A percentile compares a stretch with the other conserved stretches of the same genome.
Conservation (phyloP, 2,888 invertebrate genomes). For the Eristalinus sepulchralis region DNA sequence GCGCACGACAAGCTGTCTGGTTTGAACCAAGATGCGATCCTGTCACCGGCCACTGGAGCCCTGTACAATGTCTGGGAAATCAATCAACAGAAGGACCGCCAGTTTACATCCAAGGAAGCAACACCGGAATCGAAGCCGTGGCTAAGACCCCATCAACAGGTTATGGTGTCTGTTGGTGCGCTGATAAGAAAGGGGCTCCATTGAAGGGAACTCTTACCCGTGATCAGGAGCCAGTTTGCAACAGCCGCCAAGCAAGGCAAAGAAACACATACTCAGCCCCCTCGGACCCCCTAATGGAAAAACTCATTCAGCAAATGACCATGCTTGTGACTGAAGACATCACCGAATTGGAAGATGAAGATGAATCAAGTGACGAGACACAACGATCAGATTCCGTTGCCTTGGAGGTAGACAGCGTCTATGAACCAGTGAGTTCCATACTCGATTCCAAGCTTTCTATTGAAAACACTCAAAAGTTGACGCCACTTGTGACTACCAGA, state of each 20-base stretch:
- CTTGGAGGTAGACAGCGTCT: conserved; percentile 77
- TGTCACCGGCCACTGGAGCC: conserved; percentile 88
- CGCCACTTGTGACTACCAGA: conserved; percentile 78
- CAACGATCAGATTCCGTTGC: conserved; percentile 77
- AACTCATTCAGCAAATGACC: conserved; percentile 86
- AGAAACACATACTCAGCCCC: conserved; percentile 80
- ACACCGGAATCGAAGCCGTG: conserved; percentile 35
- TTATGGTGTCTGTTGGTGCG: conserved; percentile 93
- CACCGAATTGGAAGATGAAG: conserved; percentile 72
- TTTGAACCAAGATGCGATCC: conserved; percentile 90
- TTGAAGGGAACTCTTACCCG: conserved; percentile 90
- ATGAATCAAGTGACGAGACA: conserved; percentile 16
- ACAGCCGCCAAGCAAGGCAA: conserved; percentile 89
- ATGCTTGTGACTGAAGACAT: conserved; percentile 81
- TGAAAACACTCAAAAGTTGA: conserved; percentile 75
- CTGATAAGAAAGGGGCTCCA: conserved; percentile 90
- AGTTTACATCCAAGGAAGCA: conserved; percentile 29
- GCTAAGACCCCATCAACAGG: conserved; percentile 56
- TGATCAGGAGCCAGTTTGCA: conserved; percentile 89
- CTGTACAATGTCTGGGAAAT: conserved; percentile 89
- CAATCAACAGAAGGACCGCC: conserved; percentile 77
- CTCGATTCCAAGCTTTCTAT: conserved; percentile 79
- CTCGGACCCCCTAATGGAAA: conserved; percentile 85
- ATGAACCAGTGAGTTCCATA: conserved; percentile 77
- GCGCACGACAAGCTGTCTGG: conserved; percentile 82